phyloP scores from a whole-genome alignment of 2,113 vertebrate species.

The Neogobius melanostomus region DNA sequence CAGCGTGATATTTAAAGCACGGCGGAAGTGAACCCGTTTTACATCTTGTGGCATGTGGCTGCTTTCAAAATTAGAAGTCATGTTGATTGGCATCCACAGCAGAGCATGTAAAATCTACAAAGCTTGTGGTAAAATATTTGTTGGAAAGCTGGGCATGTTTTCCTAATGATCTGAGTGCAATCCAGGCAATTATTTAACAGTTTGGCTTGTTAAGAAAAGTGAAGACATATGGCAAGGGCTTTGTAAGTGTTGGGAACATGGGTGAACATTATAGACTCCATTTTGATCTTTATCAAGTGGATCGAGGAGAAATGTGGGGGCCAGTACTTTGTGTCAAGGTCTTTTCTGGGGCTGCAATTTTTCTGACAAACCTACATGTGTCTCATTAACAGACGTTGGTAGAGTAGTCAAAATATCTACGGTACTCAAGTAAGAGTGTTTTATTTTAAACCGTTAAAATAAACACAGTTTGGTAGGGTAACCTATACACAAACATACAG shows the following conservation, averaged over 20 bases:
- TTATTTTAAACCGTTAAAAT: too few species aligned
- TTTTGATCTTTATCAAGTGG: slow-evolving; percentile 6
- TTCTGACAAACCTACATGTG: too few species aligned
- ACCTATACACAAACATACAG: too few species aligned
- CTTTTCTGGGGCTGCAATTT: too few species aligned
- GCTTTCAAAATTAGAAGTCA: not conserved
- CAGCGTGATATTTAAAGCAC: not conserved
- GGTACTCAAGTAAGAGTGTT: too few species aligned
- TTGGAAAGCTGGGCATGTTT: slow-evolving; percentile 36
- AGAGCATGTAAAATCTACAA: slow-evolving; percentile 16
- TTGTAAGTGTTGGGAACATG: slow-evolving; percentile 9
- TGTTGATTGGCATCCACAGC: slow-evolving; percentile 4
- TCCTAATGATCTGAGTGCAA: slow-evolving; percentile 38
- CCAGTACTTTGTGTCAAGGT: too few species aligned
- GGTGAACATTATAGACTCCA: slow-evolving; percentile 33
- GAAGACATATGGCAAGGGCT: slow-evolving; percentile 25
- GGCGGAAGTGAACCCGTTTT: not conserved
- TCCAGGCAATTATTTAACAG: not conserved
- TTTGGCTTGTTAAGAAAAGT: slow-evolving; percentile 25
- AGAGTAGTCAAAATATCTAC: too few species aligned
- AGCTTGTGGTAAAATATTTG: slow-evolving; percentile 24
- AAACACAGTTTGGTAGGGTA: too few species aligned
- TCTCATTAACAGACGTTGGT: too few species aligned
- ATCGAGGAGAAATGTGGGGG: not conserved
- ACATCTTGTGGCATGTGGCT: slow-evolving; percentile 5